Evolutionary conservation across 2,888 invertebrate genomes (phyloP), one percentile per base, ranked within the genome.

Genomic region (Acanthopleura granulata): DNA sequence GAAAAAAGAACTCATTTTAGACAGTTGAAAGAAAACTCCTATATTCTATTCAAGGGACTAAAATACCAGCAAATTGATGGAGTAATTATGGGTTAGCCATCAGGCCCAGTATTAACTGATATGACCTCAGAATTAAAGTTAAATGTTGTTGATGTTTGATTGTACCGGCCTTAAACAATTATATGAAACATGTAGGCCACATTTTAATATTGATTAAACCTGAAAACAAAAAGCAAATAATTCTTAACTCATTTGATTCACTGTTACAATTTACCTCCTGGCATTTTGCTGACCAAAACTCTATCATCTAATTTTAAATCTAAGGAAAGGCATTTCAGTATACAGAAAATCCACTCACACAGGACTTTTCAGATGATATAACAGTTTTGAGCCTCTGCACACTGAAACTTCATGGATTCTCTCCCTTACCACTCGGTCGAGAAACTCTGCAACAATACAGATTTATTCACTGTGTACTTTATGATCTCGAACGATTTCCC

Each of bases 1-100:
- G 9, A 3, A 9, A 40, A 40, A 66, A 25, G 25, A 66, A 66
- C 66, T 66, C 25, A 66, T 66, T 12, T 25, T 27, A 15, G 29
- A 66, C 29, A 6, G 25, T 6, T 66, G 66, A 6, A 66, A 18
- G 15, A 66, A 66, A 66, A 66, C 66, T 6, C 66, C 66, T 1
- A 12, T n/a, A n/a, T 66, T 66, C 25, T 27, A 6, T 66, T 18
- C 66, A 66, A 27, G 4, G 14, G 29, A 27, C 66, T 12, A 66
- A 16, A 22, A 16, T 66, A 66, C 25, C 22, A 66, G 25, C 66
- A 66, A 66, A 22, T 66, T 27, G 66, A 66, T 27, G 66, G 66
- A 16, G 66, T 66, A 15, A 22, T 25, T 6, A 66, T 66, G 66
- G 66, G 66, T 25, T 66, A 6, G 6, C 29, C 66, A 12, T 27